Conservation (phyloP, 2,113 vertebrate genomes). For the Xiphophorus maculatus region DNA sequence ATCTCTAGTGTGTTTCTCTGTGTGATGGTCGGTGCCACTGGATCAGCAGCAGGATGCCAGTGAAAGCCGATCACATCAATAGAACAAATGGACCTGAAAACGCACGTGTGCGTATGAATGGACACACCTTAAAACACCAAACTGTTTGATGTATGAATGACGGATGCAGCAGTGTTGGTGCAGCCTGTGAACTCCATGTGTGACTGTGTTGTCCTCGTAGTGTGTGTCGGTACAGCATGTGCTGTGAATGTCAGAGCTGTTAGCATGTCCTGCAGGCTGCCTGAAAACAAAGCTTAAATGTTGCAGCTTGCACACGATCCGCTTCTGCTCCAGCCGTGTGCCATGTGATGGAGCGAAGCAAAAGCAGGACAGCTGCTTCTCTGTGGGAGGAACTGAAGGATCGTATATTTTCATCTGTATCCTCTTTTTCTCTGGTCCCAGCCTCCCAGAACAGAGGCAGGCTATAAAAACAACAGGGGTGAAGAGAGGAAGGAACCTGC, state of each 20-base stretch:
- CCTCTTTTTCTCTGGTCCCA: constrained; percentile 12
- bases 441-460: constrained; percentile 50
- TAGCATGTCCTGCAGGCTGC: constrained; percentile 23
- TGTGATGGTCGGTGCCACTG: neutral
- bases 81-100: neutral
- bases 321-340: constrained; percentile 20
- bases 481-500: constrained; percentile 61
- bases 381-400: constrained; percentile 30
- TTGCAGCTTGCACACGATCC: constrained; percentile 19
- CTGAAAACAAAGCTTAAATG: constrained; percentile 13
- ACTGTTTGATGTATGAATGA: neutral
- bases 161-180: neutral
- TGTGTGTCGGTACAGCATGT: constrained; percentile 46
- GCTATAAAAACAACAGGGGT: constrained; percentile 64
- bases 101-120: too few species aligned
- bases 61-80: neutral
- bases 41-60: neutral
- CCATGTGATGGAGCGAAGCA: constrained; percentile 14
- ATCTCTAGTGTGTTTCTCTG: neutral
- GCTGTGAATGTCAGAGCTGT: constrained; percentile 51
- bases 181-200: constrained; percentile 25
- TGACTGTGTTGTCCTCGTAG: constrained; percentile 2
- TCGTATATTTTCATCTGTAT: constrained; percentile 33
- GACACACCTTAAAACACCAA: neutral
- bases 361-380: neutral